Conservation (phyloP, 2,113 vertebrate genomes). For the Ictalurus punctatus region DNA sequence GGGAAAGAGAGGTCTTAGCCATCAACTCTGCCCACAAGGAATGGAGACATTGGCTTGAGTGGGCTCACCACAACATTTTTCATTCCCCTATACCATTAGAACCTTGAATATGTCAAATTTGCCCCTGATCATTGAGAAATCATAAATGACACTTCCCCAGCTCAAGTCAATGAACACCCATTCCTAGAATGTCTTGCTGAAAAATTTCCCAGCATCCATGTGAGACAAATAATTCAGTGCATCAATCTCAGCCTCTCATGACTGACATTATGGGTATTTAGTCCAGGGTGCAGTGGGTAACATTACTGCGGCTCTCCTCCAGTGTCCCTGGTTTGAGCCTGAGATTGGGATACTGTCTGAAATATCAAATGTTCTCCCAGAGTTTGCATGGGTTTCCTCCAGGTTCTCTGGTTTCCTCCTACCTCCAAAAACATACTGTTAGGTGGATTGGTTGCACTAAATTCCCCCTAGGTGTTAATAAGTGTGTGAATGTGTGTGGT, state of each 20-base stretch:
- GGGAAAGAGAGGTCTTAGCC: not conserved
- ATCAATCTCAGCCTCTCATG: not conserved
- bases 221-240: not conserved
- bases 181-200: no score
- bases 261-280: not conserved
- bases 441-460: not conserved
- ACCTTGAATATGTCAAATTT: not conserved
- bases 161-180: not conserved
- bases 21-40: not conserved
- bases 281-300: not conserved
- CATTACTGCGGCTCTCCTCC: not conserved
- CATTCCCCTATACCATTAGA: not conserved
- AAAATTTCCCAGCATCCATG: not conserved
- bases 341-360: not conserved
- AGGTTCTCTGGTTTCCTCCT: not conserved
- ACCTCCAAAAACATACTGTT: not conserved
- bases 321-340: not conserved
- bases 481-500: not conserved
- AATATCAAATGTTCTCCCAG: not conserved
- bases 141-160: not conserved
- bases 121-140: not conserved
- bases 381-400: not conserved
- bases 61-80: constrained; percentile 14
- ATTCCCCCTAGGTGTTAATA: not conserved
- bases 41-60: constrained; percentile 1